Evolutionary conservation across 1,140 invertebrate genomes (phyloP), one percentile per base, ranked within the genome.

Genomic region (Proctacanthus coquilletti): DNA sequence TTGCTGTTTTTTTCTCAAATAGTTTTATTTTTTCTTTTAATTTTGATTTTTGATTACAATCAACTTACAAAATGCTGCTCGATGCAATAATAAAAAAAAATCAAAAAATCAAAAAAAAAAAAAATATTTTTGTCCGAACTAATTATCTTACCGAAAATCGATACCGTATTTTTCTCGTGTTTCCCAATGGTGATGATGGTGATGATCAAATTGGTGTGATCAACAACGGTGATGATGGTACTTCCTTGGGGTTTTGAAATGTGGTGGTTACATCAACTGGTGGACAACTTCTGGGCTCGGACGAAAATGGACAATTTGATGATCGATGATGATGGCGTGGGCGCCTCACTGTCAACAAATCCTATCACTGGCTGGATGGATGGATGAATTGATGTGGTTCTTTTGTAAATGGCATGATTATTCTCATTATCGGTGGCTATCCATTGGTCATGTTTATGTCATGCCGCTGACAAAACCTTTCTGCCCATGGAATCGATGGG

Each of bases 91-190:
- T 19, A 31, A 15, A 39, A 39, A 39, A 39, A 21, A 37, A 40
- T 32, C 9, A 13, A 32, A 10, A 32, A 17, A 32, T 13, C 30
- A 32, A 13, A 34, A 34, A 21, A 47, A 52, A 53, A 55, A 58
- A 51, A 40, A 43, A 39, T 47, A 53, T 53, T 51, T 55, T 59
- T 53, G 56, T 53, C 56, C 53, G 56, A 58, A 33, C 56, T 55
- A 57, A 57, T 60, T 60, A 59, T 60, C 56, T 60, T 60, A 60
- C 50, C 56, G 56, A 60, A 60, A 54, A 60, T 53, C 55, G 56
- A 56, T 56, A 54, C 55, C 56, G 56, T 60, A 60, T 60, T 60
- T 60, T 60, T 60, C 54, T 60, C 56, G 56, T 60, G 56, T 60
- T 56, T 57, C 37, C 59, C 54, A 55, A 51, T 56, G 51, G 54